phyloP scores from a whole-genome alignment of 1,140 invertebrate genomes.

The Araneus ventricosus region DNA sequence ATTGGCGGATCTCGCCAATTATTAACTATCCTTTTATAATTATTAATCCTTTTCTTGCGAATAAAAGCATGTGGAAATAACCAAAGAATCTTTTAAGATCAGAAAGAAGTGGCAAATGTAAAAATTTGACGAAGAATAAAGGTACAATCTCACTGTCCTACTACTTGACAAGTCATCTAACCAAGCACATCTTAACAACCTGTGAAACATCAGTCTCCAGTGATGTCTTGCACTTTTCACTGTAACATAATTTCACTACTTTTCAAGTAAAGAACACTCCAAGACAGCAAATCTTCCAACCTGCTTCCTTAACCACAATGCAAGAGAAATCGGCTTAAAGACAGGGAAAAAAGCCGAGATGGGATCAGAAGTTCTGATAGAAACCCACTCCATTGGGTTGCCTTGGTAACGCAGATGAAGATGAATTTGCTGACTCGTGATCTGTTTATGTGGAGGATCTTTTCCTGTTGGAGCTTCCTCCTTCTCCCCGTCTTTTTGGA shows the following conservation, averaged over 20 bases:
- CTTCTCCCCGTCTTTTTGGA: not conserved
- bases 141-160: no score
- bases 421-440: not conserved
- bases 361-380: not conserved
- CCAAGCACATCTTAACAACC: no score
- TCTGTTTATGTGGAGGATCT: not conserved
- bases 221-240: not conserved
- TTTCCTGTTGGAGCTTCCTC: no score
- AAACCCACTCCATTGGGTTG: not conserved
- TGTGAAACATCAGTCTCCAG: not conserved
- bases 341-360: not conserved
- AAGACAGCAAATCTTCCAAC: not conserved
- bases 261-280: not conserved
- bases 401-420: conserved; percentile 12
- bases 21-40: no score
- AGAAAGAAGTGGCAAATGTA: no score
- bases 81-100: no score
- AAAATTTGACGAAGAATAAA: no score
- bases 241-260: not conserved
- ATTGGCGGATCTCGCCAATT: no score
- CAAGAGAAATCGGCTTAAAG: not conserved
- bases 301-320: not conserved
- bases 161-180: no score
- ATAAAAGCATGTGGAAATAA: no score
- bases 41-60: no score